These are phyloP conservation scores for Hesperia comma DNA, from an alignment of 2,888 invertebrate genomes.

Conservation along the genomic window DNA sequence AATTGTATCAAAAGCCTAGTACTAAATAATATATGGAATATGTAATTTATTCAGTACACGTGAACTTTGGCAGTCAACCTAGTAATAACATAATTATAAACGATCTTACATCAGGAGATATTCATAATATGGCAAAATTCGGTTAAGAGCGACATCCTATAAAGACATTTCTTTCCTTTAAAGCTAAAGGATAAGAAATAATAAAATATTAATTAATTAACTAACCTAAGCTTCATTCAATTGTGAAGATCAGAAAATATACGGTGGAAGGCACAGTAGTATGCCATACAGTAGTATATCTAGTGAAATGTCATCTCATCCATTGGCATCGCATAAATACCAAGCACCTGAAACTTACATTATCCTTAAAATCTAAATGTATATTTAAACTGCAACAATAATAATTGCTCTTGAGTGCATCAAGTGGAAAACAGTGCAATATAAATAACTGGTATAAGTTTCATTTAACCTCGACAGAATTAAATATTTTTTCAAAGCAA, in stretches of 20 bases:
- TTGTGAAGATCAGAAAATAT: background rate
- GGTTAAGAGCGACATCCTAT: background rate
- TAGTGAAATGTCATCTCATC: background rate
- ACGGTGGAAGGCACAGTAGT: background rate
- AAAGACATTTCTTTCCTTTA: too few relatives aligned
- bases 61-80: background rate
- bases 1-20: background rate
- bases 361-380: background rate
- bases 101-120: conserved; percentile 15
- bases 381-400: background rate
- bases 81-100: conserved; percentile 8
- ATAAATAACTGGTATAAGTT: too few relatives aligned
- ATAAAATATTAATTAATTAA: background rate
- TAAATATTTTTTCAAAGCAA: too few relatives aligned
- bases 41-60: background rate
- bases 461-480: too few relatives aligned
- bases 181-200: too few relatives aligned
- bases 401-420: background rate
- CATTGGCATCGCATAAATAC: background rate
- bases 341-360: background rate
- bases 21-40: background rate
- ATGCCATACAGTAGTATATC: background rate
- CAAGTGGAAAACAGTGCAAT: too few relatives aligned
- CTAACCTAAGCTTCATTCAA: background rate
- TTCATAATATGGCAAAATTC: conserved; percentile 18